Base-by-base conservation (phyloP, 2,113 vertebrate genomes). In the Brachionichthys hirsutus region DNA sequence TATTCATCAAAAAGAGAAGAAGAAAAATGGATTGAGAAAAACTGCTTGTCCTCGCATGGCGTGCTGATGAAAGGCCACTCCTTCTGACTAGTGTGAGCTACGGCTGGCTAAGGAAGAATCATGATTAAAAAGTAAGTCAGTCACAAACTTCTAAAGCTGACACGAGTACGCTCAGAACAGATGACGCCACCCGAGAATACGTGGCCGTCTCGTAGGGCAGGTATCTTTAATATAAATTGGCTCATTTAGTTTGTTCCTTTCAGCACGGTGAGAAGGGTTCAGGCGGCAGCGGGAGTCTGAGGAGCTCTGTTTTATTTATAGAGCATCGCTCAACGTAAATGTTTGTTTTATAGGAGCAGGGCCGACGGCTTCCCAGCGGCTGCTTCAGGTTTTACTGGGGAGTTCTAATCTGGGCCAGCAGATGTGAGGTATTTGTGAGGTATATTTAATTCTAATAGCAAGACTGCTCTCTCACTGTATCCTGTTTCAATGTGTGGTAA, bases 231-330 rank as follows among this genome's bases (percentile, higher is more conserved):
- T 77, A 51, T 64, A 67, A 82, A 50, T 56, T 50, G 55, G 55
- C 55, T 87, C 62, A 81, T 78, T 81, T 82, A 3, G 70, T 81
- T 83, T 83, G 67, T 83, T 69, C 66, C 73, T 70, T 41, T 24
- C 40, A 62, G 50, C 57, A 58, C 63, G 82, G 72, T 82, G 73
- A 46, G 68, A 53, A 50, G 62, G 66, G 78, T 78, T 81, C 77
- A 80, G 36, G 59, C 42, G 11, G 24, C 1, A 55, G 51, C 9
- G 24, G 63, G 54, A 77, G 72, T 35, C 70, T 80, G 82, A 70
- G 76, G 67, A 62, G 56, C 63, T 69, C 36, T 17, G 22, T 67
- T 73, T 75, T 82, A 84, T 87, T 87, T 83, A 78, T 85, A 85
- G 81, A 42, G 36, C 43, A n/a, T 44, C 20, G 3, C 75, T 84